These are phyloP conservation scores for Formica selysi DNA, from an alignment of 1,140 invertebrate genomes.

Conservation along the genomic window DNA sequence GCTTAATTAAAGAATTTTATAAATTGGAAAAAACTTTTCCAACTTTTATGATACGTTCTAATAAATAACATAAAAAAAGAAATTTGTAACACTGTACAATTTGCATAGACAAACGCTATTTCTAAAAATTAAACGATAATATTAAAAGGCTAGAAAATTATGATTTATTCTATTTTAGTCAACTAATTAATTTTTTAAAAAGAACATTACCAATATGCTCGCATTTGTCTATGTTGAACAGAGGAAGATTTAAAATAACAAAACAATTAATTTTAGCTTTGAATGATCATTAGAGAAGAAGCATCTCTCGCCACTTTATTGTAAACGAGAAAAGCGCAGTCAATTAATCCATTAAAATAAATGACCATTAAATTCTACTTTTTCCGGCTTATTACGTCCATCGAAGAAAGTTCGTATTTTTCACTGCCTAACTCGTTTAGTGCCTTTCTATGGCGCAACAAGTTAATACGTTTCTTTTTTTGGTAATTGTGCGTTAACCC, in stretches of 20 bases:
- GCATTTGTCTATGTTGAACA: not conserved
- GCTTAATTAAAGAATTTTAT: not conserved
- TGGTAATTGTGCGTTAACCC: not conserved
- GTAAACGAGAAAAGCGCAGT: not conserved
- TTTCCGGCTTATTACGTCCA: conserved; percentile 15
- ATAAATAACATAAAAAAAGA: not conserved
- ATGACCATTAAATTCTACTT: not conserved
- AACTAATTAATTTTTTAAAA: conserved; percentile 53
- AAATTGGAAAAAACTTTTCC: not conserved
- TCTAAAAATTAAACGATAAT: conserved; percentile 24
- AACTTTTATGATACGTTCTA: not conserved
- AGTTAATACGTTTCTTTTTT: conserved; percentile 32
- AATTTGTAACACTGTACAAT: not conserved
- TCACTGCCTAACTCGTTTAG: conserved; percentile 16
- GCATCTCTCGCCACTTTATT: not conserved
- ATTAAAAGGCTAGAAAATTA: conserved; percentile 14
- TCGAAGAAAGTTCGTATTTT: conserved; percentile 18
- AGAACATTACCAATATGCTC: not conserved
- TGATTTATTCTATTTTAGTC: conserved; percentile 20
- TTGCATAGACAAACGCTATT: not conserved
- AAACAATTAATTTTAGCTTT: conserved; percentile 26
- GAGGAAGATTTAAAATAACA: conserved; percentile 27
- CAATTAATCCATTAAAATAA: conserved; percentile 7
- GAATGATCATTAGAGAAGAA: not conserved
- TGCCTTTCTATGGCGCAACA: conserved; percentile 25